Evolutionary conservation across 2,113 vertebrate genomes (phyloP), one percentile per base, ranked within the genome.

Genomic region (Pyxicephalus adspersus): DNA sequence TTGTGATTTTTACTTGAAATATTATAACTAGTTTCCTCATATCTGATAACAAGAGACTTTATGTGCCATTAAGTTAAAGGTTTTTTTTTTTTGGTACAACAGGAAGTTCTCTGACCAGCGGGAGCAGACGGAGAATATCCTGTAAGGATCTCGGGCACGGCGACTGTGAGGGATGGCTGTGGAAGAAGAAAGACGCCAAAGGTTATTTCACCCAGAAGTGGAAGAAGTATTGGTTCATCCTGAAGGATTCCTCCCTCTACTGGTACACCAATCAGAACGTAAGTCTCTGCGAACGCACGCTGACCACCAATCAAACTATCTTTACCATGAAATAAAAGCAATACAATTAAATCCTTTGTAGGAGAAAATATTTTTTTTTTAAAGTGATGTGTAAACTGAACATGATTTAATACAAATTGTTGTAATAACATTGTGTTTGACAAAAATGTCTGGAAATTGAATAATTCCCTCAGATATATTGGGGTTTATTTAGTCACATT

Each of bases 181-280:
- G 95, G 95, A 96, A 96, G 87, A 97, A 98, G 76, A 96, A 95
- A 80, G 92, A 96, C 16, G 94, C 94, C 81, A 96, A 95, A 92
- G 94, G 94, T 31, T 95, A 96, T 87, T 96, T 96, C 86, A 95
- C 94, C 34, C 95, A 96, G 88, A 96, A 95, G 83, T 98, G 95
- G 96, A 96, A 95, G 84, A 96, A 94, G 83, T 95, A 95, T 88
- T 98, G 96, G 95, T 97, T 98, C 76, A 94, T 96, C 81, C 91
- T 98, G 85, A 96, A 96, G 85, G 94, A 96, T 80, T 95, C 95
- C 0, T 94, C 94, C 76, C 90, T 98, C 64, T 98, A 96, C 91
- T 98, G 95, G 96, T 98, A 96, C 87, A 96, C 95, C 77, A 95
- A 97, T 87, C 95, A 96, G 89, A 96, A 96, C 2, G 95, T 96